Evolutionary conservation across 2,113 vertebrate species (phyloP), one percentile per base, ranked within the genome.

Genomic region (Euleptes europaea): DNA sequence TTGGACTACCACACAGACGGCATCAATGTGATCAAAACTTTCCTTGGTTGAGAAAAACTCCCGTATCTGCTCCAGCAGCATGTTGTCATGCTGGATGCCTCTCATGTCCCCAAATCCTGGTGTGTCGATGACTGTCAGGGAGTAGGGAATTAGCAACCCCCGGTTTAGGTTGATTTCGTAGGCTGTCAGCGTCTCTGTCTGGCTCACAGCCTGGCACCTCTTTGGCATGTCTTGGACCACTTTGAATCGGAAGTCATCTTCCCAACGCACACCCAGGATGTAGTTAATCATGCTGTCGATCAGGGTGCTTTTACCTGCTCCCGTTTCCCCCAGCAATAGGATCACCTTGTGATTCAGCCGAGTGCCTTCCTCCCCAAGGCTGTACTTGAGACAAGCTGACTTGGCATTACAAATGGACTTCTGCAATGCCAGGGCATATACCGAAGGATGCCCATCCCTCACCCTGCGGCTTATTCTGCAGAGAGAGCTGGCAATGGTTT

Each of bases 91-190:
- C 0, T 26, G 4, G 21, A 88, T 85, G 6, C 92, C 94, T 74
- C 90, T 78, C 3, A 91, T 93, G 38, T 94, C 92, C 38, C 94
- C 94, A 80, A 96, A 95, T 0, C 95, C 94, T 40, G 94, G 95
- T 1, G 94, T 95, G 89, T 96, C 95, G 0, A 95, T 84, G 1
- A 96, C 80, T 8, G 93, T 96, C 38, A 96, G 12, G 1, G 94
- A 93, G 81, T 57, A 88, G 0, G 74, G 17, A 3, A 93, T 78
- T 17, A 70, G 19, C 47, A 94, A 94, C 0, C 88, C 93, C 0
- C 86, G 67, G 6, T 65, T 78, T 63, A 89, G 72, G 80, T 92
- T 42, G 73, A 96, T 28, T 67, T 94, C 75, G 72, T 95, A 96
- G 31, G 88, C 92, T 0, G 90, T 93, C 82, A 96, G 90, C 5